These are phyloP conservation scores for Tokudaia muenninki DNA, from an alignment of 2,797 vertebrate genomes.

Conservation along the genomic window DNA sequence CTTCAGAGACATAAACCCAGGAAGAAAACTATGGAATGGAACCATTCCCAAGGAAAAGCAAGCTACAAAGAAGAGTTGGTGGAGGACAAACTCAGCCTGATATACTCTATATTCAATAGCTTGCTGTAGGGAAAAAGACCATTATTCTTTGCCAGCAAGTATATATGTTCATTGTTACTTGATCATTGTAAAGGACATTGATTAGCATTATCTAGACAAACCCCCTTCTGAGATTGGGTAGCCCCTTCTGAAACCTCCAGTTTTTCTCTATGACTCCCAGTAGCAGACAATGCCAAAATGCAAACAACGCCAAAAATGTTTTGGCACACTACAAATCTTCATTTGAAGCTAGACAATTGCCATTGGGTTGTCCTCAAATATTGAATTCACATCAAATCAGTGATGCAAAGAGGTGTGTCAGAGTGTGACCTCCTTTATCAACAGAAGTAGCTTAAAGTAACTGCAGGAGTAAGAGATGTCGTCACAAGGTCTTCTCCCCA, in stretches of 20 bases:
- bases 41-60: constrained; percentile 46
- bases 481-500: constrained; percentile 38
- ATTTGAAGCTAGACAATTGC: constrained; percentile 12
- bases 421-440: constrained; percentile 42
- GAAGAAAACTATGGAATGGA: not conserved
- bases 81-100: not conserved
- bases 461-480: constrained; percentile 5
- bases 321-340: not conserved
- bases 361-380: constrained; percentile 60
- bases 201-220: not conserved
- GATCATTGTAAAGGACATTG: not conserved
- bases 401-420: constrained; percentile 46
- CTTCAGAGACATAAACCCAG: not conserved
- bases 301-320: not conserved
- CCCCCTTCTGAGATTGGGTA: not conserved
- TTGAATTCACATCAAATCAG: constrained; percentile 62
- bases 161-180: not conserved
- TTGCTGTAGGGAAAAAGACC: constrained; percentile 1
- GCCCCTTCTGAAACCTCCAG: not conserved
- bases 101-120: not conserved
- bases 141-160: not conserved
- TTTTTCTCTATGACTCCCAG: not conserved
- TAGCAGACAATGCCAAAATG: not conserved
- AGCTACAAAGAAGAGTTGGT: not conserved
- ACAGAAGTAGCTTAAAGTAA: constrained; percentile 59